Base-by-base conservation (phyloP, 2,888 invertebrate species). In the Steromphala cineraria region DNA sequence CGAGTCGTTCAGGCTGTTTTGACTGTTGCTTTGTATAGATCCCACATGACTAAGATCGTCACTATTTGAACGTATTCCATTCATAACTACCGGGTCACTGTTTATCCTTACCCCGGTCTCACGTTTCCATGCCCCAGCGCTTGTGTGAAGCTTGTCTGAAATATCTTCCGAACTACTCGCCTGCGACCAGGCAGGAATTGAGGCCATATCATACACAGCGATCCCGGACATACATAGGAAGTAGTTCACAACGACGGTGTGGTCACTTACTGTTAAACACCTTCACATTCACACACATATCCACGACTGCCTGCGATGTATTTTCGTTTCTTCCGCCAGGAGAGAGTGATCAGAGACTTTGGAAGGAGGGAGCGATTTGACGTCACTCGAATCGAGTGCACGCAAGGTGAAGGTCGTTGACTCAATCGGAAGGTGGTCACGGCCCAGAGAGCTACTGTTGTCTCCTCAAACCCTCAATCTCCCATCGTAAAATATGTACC, bases 101-200 rank as follows among this genome's bases (percentile, higher is more conserved):
- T 28, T 74, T 67, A 46, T 36, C 55, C 75, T 79, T 52, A 79
- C 82, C 28, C 56, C 82, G n/a, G 53, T 28, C 55, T 40, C 78
- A 19, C 77, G 82, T 78, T 53, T 78, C 82, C 82, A 82, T 80
- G 82, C 36, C 53, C 74, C 53, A 28, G 67, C 40, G 13, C 62
- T 36, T 19, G 52, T 56, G 40, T 40, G 67, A 71, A 75, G 74
- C 62, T 67, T 74, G 74, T 82, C 75, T 40, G 62, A 53, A 15
- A 74, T 28, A 15, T 24, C 28, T 28, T 24, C 62, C 24, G 62
- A 62, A 24, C 24, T 24, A 62, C 28, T 62, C 62, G 62, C 84
- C 79, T 80, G 84, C 80, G 86, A 86, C 89, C 90, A 89, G 76
- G 81, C 81, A 56, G 87, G 86, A 55, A 86, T 80, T 53, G 86